Evolutionary conservation across 1,140 invertebrate species (phyloP).

Genomic region (Heterodera carotae): DNA sequence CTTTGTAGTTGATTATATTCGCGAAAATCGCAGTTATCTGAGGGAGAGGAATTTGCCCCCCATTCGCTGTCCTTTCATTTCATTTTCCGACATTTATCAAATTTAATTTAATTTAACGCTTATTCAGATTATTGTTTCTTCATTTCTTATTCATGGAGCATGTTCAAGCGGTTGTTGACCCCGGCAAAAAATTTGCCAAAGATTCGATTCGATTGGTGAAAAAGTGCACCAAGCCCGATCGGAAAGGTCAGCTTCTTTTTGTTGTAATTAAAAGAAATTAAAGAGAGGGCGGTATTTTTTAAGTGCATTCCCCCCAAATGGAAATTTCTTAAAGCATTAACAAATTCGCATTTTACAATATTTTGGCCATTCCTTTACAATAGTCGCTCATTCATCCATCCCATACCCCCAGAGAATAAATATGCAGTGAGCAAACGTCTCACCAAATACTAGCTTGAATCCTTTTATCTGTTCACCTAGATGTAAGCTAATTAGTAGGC

Average conservation of each 20-base stretch:
- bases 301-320: too few species aligned
- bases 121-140: constrained; percentile 1
- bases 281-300: background rate
- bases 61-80: background rate
- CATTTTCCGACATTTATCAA: constrained; percentile 15
- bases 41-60: background rate
- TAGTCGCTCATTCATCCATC: too few species aligned
- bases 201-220: constrained; percentile 92
- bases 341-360: too few species aligned
- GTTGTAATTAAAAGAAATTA: background rate
- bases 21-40: background rate
- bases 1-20: too few species aligned
- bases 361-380: too few species aligned
- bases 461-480: too few species aligned
- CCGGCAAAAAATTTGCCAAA: constrained; percentile 91
- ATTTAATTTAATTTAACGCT: constrained; percentile 10
- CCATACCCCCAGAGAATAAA: too few species aligned
- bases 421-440: too few species aligned
- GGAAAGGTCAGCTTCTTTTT: constrained; percentile 77
- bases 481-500: too few species aligned
- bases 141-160: constrained; percentile 47
- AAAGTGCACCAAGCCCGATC: constrained; percentile 97
- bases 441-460: too few species aligned
- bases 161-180: constrained; percentile 83
- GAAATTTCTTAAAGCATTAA: too few species aligned